Evolutionary conservation across 2,888 invertebrate species (phyloP).

Genomic region (Drosophila phalerata): DNA sequence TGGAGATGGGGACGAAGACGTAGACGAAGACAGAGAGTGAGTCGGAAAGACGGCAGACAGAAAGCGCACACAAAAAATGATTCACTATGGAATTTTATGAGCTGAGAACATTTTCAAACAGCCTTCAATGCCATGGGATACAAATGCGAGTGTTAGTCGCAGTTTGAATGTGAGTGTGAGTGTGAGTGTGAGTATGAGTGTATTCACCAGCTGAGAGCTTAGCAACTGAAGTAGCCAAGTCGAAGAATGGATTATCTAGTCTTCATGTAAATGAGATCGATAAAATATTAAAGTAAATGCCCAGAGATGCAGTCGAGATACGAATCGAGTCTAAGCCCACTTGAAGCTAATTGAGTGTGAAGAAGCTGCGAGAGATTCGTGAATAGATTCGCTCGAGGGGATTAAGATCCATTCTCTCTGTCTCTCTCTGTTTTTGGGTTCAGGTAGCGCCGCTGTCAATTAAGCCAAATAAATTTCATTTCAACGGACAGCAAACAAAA

Average conservation of each 20-base stretch:
- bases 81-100: slow-evolving; percentile 81
- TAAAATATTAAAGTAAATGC: slow-evolving; percentile 73
- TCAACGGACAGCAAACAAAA: slow-evolving; percentile 74
- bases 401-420: slow-evolving; percentile 16
- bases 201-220: slow-evolving; percentile 44
- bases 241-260: slow-evolving; percentile 47
- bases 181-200: slow-evolving; percentile 15
- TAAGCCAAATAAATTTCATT: slow-evolving; percentile 73
- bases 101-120: slow-evolving; percentile 77
- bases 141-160: slow-evolving; percentile 29
- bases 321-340: slow-evolving; percentile 19
- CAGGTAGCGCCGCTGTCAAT: slow-evolving; percentile 64
- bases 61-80: slow-evolving; percentile 65
- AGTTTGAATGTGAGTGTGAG: not conserved
- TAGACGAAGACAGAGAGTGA: not conserved
- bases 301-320: slow-evolving; percentile 56
- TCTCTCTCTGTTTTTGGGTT: slow-evolving; percentile 2
- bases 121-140: slow-evolving; percentile 65
- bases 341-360: slow-evolving; percentile 80
- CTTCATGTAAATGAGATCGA: slow-evolving; percentile 75
- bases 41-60: slow-evolving; percentile 54
- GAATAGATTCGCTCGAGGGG: slow-evolving; percentile 14
- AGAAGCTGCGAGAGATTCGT: slow-evolving; percentile 44
- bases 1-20: not conserved
- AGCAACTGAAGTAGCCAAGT: slow-evolving; percentile 62